phyloP scores from a whole-genome alignment of 2,113 vertebrate species.

The Spermophilus dauricus region DNA sequence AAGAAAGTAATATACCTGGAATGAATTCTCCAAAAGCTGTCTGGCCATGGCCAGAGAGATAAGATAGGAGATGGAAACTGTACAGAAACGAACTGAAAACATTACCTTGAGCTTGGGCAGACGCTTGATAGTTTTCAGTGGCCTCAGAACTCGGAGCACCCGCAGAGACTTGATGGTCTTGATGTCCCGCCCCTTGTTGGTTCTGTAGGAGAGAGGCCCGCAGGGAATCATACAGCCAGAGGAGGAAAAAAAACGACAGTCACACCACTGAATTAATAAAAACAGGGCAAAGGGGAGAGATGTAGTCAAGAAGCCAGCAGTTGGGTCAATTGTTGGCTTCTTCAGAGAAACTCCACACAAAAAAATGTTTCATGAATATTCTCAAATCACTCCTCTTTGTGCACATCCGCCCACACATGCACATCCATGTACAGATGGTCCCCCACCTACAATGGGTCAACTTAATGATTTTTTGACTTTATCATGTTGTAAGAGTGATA shows the following conservation, averaged over 20 bases:
- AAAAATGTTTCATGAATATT: background rate
- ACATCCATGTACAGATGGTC: background rate
- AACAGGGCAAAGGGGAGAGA: background rate
- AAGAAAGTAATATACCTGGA: background rate
- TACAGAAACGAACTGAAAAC: background rate
- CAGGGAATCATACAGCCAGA: slow-evolving; percentile 55
- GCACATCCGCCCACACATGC: background rate
- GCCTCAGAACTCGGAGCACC: slow-evolving; percentile 96
- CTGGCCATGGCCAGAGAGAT: background rate
- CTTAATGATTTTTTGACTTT: background rate
- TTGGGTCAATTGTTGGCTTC: background rate
- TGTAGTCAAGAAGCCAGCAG: background rate
- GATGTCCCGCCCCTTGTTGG: slow-evolving; percentile 98
- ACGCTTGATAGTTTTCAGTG: slow-evolving; percentile 98
- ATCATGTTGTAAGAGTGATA: background rate
- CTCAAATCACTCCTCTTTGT: background rate
- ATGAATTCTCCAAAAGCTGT: background rate
- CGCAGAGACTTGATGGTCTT: slow-evolving; percentile 99
- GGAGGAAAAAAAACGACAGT: slow-evolving; percentile 55
- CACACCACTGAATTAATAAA: background rate
- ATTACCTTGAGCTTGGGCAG: slow-evolving; percentile 98
- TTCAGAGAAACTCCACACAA: background rate
- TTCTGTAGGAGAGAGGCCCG: slow-evolving; percentile 87
- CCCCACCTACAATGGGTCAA: background rate
- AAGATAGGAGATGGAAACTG: accelerated